Conservation (phyloP, 1,140 invertebrate species). For the Calycopis cecrops region DNA sequence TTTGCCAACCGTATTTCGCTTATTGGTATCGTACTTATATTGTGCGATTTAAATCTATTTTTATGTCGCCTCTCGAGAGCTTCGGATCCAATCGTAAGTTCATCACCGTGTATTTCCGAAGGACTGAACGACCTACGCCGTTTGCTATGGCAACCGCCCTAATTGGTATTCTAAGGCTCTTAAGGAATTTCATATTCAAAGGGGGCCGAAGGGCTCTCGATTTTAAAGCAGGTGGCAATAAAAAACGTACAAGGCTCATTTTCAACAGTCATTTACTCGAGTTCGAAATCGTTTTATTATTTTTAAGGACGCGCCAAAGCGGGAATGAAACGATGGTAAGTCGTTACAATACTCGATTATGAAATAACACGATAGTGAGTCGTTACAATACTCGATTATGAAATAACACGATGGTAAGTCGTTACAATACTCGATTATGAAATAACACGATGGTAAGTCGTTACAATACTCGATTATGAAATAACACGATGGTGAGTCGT, state of each 20-base stretch:
- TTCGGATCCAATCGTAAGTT: not conserved
- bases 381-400: too few relatives aligned
- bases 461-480: too few relatives aligned
- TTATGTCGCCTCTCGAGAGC: not conserved
- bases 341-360: too few relatives aligned
- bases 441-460: too few relatives aligned
- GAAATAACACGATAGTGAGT: too few relatives aligned
- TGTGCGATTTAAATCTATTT: slow-evolving; percentile 8
- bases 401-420: too few relatives aligned
- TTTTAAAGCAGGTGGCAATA: slow-evolving; percentile 4
- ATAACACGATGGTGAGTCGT: too few relatives aligned
- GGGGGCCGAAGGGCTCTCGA: not conserved
- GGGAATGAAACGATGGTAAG: too few relatives aligned
- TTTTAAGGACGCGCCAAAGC: not conserved
- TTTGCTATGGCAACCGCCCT: slow-evolving; percentile 4
- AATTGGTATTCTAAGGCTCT: slow-evolving; percentile 10
- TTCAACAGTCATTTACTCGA: slow-evolving; percentile 3
- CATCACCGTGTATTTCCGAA: not conserved
- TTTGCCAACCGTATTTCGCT: not conserved
- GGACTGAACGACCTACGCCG: not conserved
- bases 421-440: too few relatives aligned
- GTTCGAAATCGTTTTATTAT: slow-evolving; percentile 1
- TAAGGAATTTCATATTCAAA: slow-evolving; percentile 11
- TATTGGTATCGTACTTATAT: not conserved
- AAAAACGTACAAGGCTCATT: slow-evolving; percentile 7